Evolutionary conservation across 1,140 invertebrate species (phyloP).

Genomic region (Uloborus diversus): DNA sequence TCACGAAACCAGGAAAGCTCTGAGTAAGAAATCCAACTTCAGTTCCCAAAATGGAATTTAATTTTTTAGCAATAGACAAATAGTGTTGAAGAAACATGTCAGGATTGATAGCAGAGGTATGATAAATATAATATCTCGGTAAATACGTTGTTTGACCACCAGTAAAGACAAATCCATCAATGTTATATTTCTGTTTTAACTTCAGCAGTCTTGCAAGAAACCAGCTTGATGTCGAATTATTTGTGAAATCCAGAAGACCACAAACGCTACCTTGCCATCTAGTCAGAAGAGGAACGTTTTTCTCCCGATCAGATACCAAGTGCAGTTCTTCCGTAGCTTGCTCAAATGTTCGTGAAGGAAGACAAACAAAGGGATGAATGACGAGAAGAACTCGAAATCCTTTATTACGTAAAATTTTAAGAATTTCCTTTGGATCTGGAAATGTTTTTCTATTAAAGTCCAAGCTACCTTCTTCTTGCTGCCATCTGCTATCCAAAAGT

Average conservation of each 20-base stretch:
- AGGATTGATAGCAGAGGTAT: constrained; percentile 77
- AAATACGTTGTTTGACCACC: constrained; percentile 87
- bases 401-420: constrained; percentile 77
- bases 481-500: constrained; percentile 69
- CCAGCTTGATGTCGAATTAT: constrained; percentile 82
- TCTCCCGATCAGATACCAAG: constrained; percentile 37
- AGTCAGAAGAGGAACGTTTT: constrained; percentile 55
- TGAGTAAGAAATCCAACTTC: constrained; percentile 83
- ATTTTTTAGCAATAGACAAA: constrained; percentile 62
- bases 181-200: constrained; percentile 77
- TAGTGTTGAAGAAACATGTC: constrained; percentile 80
- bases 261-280: constrained; percentile 50
- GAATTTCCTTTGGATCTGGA: constrained; percentile 82
- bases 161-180: constrained; percentile 91
- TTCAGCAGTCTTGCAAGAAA: constrained; percentile 76
- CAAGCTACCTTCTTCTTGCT: constrained; percentile 68
- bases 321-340: neutral
- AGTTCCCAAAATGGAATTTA: constrained; percentile 79
- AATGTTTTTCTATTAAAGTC: constrained; percentile 67
- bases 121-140: constrained; percentile 81
- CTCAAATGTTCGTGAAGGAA: constrained; percentile 24
- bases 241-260: constrained; percentile 85
- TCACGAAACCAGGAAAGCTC: constrained; percentile 83
- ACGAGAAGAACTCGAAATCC: constrained; percentile 86
- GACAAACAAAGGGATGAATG: constrained; percentile 75